Conservation (phyloP, 2,797 vertebrate species). For the Epinephelus coioides region DNA sequence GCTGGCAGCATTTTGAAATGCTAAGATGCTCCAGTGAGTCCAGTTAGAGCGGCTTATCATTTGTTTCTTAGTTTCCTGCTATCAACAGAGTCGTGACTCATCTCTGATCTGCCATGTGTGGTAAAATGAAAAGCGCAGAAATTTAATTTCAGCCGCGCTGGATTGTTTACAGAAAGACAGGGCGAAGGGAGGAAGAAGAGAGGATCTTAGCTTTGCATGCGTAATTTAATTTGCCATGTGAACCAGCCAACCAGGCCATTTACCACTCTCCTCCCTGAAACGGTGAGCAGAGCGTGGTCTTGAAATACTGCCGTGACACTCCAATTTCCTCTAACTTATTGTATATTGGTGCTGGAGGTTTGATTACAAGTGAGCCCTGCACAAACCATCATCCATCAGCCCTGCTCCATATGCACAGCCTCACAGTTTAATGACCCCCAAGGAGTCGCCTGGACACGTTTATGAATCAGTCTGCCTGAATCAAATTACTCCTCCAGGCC, state of each 20-base stretch:
- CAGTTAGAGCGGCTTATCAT: not conserved
- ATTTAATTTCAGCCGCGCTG: conserved; percentile 38
- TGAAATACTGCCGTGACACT: conserved; percentile 67
- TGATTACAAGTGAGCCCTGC: conserved; percentile 68
- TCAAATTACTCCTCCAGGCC: conserved; percentile 64
- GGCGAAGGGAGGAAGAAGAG: conserved; percentile 1
- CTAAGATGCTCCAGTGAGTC: not conserved
- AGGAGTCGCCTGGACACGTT: conserved; percentile 59
- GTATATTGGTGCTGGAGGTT: conserved; percentile 61
- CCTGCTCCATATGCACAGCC: conserved; percentile 65
- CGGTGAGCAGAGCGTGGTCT: not conserved
- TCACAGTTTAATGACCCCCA: conserved; percentile 70
- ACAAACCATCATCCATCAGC: conserved; percentile 71
- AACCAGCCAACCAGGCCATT: conserved; percentile 40
- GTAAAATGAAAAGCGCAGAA: conserved; percentile 44
- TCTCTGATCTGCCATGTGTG: conserved; percentile 27
- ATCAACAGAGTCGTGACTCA: conserved; percentile 10
- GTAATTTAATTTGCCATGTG: conserved; percentile 59
- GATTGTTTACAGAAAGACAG: conserved; percentile 46
- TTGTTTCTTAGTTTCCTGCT: not conserved
- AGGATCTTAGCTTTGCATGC: conserved; percentile 44
- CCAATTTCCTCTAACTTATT: conserved; percentile 73
- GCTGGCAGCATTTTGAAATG: not conserved
- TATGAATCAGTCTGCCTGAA: conserved; percentile 67
- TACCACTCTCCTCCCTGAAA: conserved; percentile 30